phyloP scores from a whole-genome alignment of 2,797 vertebrate genomes.

The Linurgus olivaceus region DNA sequence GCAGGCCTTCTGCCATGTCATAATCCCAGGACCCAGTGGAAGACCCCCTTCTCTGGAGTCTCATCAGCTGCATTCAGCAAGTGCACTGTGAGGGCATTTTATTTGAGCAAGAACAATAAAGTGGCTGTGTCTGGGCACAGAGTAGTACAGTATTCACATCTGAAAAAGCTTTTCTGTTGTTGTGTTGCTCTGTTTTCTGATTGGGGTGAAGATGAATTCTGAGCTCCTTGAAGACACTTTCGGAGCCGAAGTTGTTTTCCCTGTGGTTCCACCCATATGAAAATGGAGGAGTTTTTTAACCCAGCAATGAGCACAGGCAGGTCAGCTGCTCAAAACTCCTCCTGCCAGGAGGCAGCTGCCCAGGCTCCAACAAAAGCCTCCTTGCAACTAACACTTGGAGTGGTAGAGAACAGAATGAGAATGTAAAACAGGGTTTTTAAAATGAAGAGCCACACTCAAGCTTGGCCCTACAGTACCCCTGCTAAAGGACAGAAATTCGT shows the following conservation, averaged over 20 bases:
- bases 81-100: not conserved
- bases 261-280: not conserved
- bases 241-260: not conserved
- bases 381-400: not conserved
- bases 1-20: not conserved
- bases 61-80: not conserved
- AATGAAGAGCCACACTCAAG: slow-evolving; percentile 3
- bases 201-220: not conserved
- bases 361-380: slow-evolving; percentile 32
- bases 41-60: not conserved
- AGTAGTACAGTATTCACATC: not conserved
- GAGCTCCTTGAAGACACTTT: not conserved
- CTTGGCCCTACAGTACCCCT: not conserved
- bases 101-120: not conserved
- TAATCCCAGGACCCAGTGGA: not conserved
- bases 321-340: slow-evolving; percentile 21
- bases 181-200: not conserved
- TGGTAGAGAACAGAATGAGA: slow-evolving; percentile 18
- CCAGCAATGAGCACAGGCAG: not conserved
- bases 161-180: not conserved
- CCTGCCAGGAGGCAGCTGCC: slow-evolving; percentile 56
- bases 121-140: not conserved
- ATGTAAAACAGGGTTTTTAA: slow-evolving; percentile 51
- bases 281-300: not conserved
- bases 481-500: not conserved